Percentiles rank a stretch among this genome's conserved stretches.
These are phyloP conservation scores for Terebella lapidaria DNA, from an alignment of 2,888 invertebrate species.

Conservation along the genomic window DNA sequence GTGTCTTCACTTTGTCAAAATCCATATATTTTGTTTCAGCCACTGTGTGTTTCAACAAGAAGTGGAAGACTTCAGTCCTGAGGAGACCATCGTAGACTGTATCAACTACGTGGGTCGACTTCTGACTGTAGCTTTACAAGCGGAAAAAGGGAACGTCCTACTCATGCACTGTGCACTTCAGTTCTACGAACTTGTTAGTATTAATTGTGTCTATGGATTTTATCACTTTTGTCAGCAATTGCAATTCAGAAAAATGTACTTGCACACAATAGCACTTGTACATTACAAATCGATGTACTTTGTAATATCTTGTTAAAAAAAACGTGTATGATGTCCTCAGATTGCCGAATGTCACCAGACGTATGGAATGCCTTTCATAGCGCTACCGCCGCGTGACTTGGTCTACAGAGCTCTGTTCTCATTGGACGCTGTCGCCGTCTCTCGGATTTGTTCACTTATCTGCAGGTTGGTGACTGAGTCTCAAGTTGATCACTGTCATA, in stretches of 20 bases:
- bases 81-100: neutral
- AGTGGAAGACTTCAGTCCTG: neutral
- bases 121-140: neutral
- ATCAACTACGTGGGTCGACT: neutral
- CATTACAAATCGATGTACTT: too few relatives aligned
- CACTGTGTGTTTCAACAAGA: neutral
- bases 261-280: too few relatives aligned
- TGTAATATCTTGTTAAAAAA: too few relatives aligned
- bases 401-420: neutral
- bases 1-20: too few relatives aligned
- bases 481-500: too few relatives aligned
- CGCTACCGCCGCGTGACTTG: neutral
- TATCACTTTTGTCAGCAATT: too few relatives aligned
- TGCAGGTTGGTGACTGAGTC: neutral
- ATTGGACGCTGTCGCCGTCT: neutral
- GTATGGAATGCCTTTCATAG: neutral
- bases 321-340: too few relatives aligned
- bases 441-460: neutral
- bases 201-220: too few relatives aligned
- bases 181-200: conserved; percentile 1
- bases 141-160: neutral
- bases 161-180: neutral
- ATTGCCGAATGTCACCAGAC: neutral
- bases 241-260: too few relatives aligned
- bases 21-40: neutral